Base-by-base conservation (phyloP, 2,888 invertebrate species). In the Ceriagrion tenellum region DNA sequence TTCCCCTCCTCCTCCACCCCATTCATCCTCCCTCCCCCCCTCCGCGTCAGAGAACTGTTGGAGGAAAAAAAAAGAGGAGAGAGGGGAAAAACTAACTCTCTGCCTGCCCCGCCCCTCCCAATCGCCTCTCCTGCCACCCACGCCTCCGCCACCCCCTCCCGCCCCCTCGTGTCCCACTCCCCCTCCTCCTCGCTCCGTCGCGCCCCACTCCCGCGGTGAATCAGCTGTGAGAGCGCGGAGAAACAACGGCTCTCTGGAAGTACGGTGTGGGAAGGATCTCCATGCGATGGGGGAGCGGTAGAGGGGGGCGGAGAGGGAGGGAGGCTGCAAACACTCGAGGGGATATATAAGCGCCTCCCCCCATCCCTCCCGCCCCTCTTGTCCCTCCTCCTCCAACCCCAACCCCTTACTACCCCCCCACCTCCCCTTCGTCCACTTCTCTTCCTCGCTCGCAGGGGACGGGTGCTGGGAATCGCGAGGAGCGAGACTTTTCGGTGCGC, bases 191-290 rank as follows among this genome's bases (percentile, higher is more conserved):
- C 18, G 6, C 30, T n/a, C 35, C 30, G 30, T 35, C 35, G 35
- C 81, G 30, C 81, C 81, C 30, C 30, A 30, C 30, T 35, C 81
- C 81, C 81, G 30, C 30, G 81, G 81, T 81, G 81, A 81, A 81
- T 81, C 81, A 81, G 81, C 81, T 81, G 81, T 81, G 81, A 81
- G 81, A 81, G 81, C 30, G 81, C 81, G 81, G 35, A 35, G 18
- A 81, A 81, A 81, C 30, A 81, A 16, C 81, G 30, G 35, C 81
- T 81, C 81, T 81, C 81, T 35, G 81, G 81, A 35, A n/a, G 81
- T 3, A n/a, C 30, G 13, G 13, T n/a, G 30, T 8, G 81, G 69
- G 6, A 69, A 23, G 69, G 69, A 0, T 1, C n/a, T 69, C n/a
- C 12, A n/a, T 69, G 81, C 3, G 81, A 35, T 10, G 81, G 16